These are phyloP conservation scores for Whitmania pigra DNA, from an alignment of 1,140 invertebrate species.

Conservation along the genomic window DNA sequence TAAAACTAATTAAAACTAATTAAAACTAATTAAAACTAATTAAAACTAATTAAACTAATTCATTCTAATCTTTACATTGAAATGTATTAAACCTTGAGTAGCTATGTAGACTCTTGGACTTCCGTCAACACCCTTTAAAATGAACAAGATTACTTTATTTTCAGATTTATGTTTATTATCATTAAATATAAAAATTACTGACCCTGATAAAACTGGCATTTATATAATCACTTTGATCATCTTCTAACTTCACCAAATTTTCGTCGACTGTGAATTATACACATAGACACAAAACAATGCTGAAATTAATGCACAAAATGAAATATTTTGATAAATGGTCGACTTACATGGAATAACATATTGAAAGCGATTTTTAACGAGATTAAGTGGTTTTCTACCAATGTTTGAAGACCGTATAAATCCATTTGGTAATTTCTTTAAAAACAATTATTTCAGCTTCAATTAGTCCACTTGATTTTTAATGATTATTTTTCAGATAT, in stretches of 20 bases:
- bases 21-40: too few relatives aligned
- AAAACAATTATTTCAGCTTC: too few relatives aligned
- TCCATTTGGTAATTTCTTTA: slow-evolving; percentile 3
- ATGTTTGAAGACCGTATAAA: neutral
- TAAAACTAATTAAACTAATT: too few relatives aligned
- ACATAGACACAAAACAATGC: too few relatives aligned
- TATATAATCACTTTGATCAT: neutral
- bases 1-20: too few relatives aligned
- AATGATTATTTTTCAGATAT: neutral
- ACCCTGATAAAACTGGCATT: slow-evolving; percentile 3
- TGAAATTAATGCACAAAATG: neutral
- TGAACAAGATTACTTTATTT: too few relatives aligned
- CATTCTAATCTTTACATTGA: too few relatives aligned
- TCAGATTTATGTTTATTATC: neutral
- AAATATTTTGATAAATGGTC: neutral
- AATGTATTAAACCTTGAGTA: neutral
- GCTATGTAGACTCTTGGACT: neutral
- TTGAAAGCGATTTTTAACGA: neutral
- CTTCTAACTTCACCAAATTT: neutral
- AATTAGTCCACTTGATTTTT: too few relatives aligned
- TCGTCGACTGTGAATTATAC: neutral
- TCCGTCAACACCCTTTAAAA: neutral
- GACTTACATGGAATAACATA: neutral
- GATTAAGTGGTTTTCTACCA: neutral
- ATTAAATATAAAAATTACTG: neutral